phyloP scores from a whole-genome alignment of 2,113 vertebrate genomes.

The Elephantulus edwardii region DNA sequence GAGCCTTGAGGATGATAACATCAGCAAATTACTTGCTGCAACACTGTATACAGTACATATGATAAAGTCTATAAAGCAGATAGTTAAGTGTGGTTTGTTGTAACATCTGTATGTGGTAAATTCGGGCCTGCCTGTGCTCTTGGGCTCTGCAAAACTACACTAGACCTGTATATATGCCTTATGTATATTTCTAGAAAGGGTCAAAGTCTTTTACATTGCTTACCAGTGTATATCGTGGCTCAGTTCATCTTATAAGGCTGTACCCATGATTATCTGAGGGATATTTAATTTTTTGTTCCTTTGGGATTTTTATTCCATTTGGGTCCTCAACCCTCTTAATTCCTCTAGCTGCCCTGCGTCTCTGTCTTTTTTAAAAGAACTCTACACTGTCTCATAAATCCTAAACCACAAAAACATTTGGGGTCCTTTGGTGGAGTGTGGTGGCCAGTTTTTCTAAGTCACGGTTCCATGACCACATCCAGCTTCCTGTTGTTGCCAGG shows the following conservation, averaged over 20 bases:
- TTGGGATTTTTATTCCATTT: not conserved
- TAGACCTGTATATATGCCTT: not conserved
- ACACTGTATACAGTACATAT: not conserved
- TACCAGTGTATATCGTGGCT: not conserved
- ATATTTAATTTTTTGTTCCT: constrained; percentile 1
- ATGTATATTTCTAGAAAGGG: not conserved
- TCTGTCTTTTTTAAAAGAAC: not conserved
- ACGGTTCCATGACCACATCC: not conserved
- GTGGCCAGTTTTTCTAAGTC: not conserved
- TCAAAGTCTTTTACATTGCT: not conserved
- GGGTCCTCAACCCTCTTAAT: not conserved
- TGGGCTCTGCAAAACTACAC: not conserved
- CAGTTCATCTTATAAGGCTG: not conserved
- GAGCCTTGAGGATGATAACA: too few relatives aligned
- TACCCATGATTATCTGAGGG: not conserved
- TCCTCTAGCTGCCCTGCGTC: not conserved
- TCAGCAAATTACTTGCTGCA: too few relatives aligned
- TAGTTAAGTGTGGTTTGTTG: not conserved
- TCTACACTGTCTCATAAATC: not conserved
- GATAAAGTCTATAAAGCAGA: too few relatives aligned
- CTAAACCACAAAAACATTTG: not conserved
- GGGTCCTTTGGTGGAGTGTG: not conserved
- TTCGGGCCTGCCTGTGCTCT: not conserved
- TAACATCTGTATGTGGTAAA: not conserved
- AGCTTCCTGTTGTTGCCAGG: too few relatives aligned